phyloP scores from a whole-genome alignment of 2,797 vertebrate genomes.

The Sarcophilus harrisii region DNA sequence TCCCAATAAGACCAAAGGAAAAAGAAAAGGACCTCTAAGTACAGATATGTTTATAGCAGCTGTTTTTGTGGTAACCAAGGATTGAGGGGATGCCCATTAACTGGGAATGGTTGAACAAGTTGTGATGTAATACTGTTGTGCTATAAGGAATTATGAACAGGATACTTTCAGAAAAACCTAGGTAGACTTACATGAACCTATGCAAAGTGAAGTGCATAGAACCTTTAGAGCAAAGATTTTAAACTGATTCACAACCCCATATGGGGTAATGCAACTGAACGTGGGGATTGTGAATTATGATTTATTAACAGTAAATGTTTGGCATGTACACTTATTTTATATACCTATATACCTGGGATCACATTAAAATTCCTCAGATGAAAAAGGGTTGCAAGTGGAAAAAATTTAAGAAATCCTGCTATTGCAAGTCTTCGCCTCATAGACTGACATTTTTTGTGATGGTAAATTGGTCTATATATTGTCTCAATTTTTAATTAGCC shows the following conservation, averaged over 20 bases:
- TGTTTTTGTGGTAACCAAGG: not conserved
- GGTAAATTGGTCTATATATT: not conserved
- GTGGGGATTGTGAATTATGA: no score
- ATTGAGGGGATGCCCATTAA: not conserved
- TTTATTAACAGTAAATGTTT: no score
- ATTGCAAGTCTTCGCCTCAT: not conserved
- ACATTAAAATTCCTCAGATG: no score
- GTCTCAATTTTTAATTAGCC: not conserved
- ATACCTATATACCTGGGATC: no score
- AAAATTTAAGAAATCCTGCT: no score
- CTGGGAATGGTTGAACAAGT: not conserved
- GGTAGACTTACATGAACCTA: not conserved
- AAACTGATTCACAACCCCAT: no score
- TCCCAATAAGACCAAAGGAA: not conserved
- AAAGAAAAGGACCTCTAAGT: not conserved
- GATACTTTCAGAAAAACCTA: not conserved
- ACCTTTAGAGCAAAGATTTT: not conserved
- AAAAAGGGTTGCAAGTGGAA: no score
- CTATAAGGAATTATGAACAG: not conserved
- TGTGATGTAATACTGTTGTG: not conserved
- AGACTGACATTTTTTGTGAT: not conserved
- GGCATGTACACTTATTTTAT: no score
- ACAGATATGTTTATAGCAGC: not conserved
- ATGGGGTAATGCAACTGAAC: no score
- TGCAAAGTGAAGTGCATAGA: not conserved